phyloP scores from a whole-genome alignment of 2,797 vertebrate species.

The Sparidentex hasta region DNA sequence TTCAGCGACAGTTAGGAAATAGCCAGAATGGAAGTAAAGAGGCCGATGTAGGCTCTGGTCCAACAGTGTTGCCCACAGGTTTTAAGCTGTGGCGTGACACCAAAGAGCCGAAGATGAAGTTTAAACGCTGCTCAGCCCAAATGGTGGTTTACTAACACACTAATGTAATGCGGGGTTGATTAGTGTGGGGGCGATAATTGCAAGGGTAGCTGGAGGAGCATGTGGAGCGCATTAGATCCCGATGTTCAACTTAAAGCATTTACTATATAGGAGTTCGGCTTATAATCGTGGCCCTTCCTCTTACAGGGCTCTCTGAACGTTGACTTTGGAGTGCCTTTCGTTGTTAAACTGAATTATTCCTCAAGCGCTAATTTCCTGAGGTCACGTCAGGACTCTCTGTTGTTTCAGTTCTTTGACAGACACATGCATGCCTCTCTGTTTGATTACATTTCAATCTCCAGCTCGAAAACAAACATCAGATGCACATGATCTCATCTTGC shows the following conservation, averaged over 20 bases:
- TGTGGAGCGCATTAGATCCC: conserved; percentile 45
- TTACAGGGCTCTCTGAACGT: background rate
- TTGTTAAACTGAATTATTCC: conserved; percentile 6
- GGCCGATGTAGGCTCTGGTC: conserved; percentile 37
- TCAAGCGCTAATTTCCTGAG: conserved; percentile 17
- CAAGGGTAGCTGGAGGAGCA: conserved; percentile 44
- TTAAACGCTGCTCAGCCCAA: conserved; percentile 55
- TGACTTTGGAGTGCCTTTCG: background rate
- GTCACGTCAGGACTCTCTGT: conserved; percentile 27
- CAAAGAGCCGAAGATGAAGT: conserved; percentile 48
- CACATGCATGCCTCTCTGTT: conserved; percentile 37
- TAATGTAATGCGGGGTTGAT: conserved; percentile 66
- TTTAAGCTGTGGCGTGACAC: conserved; percentile 51
- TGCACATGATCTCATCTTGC: conserved; percentile 60
- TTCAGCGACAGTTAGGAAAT: conserved; percentile 21
- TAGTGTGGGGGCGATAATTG: conserved; percentile 73
- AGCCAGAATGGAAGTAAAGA: conserved; percentile 19
- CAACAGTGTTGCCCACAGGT: conserved; percentile 55
- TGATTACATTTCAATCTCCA: conserved; percentile 62
- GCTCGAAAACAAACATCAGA: conserved; percentile 64
- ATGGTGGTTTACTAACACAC: conserved; percentile 62
- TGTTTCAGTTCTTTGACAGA: conserved; percentile 40
- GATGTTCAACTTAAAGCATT: background rate
- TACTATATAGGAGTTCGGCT: background rate
- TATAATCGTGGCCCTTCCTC: background rate